These are phyloP conservation scores for Callyntrura guangdongensis DNA, from an alignment of 2,888 invertebrate species.

Conservation along the genomic window DNA sequence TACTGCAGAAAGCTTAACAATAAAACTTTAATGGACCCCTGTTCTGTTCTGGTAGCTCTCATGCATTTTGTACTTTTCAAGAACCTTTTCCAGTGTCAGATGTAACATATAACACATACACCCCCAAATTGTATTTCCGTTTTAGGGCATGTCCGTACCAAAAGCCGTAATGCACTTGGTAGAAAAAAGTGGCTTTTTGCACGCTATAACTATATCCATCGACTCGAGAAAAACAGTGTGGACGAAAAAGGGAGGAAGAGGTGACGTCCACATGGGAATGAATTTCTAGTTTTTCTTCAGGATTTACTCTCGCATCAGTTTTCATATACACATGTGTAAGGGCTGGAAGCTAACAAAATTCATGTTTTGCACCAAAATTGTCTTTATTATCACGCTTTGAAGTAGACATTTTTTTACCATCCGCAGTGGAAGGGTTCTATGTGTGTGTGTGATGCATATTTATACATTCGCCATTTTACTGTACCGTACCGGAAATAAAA, in stretches of 20 bases:
- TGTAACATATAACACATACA: neutral
- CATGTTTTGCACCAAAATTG: conserved; percentile 5
- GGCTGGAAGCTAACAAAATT: neutral
- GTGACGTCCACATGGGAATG: conserved; percentile 58
- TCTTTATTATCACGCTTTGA: neutral
- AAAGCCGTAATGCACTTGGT: neutral
- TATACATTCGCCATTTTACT: neutral
- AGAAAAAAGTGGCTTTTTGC: conserved; percentile 19
- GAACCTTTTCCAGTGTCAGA: conserved; percentile 15
- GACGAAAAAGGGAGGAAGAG: conserved; percentile 47
- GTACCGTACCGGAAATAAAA: conserved; percentile 36
- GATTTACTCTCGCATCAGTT: conserved; percentile 29
- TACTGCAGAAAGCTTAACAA: conserved; percentile 66
- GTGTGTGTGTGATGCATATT: neutral
- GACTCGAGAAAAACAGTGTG: neutral
- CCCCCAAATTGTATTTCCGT: conserved; percentile 14
- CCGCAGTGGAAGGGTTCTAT: neutral
- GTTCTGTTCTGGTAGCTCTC: conserved; percentile 38
- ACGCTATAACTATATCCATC: conserved; percentile 17
- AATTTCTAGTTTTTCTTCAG: conserved; percentile 40
- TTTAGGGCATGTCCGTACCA: conserved; percentile 25
- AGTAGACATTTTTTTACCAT: conserved; percentile 5
- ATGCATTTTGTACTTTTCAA: conserved; percentile 41
- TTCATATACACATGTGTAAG: conserved; percentile 26
- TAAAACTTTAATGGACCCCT: conserved; percentile 74